These are phyloP conservation scores for Diachrysia chrysitis DNA, from an alignment of 2,888 invertebrate genomes.

Conservation along the genomic window DNA sequence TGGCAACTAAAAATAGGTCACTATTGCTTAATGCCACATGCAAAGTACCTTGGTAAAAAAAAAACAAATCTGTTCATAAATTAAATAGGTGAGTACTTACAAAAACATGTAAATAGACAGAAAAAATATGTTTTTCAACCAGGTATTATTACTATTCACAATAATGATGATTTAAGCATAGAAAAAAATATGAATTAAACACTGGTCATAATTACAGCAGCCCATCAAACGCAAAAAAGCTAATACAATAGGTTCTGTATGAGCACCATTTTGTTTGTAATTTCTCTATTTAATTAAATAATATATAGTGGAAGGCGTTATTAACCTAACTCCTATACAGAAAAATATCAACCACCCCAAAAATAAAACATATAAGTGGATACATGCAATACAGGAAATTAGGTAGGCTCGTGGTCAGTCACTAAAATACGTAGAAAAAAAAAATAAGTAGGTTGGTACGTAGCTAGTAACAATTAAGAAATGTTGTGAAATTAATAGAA, in stretches of 20 bases:
- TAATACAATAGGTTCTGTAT: neutral
- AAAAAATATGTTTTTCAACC: neutral
- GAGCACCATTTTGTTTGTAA: neutral
- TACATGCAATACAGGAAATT: constrained; percentile 51
- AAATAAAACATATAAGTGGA: constrained; percentile 18
- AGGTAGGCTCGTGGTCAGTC: constrained; percentile 42
- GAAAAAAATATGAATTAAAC: neutral
- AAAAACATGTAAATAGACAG: neutral
- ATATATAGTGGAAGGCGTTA: constrained; percentile 10
- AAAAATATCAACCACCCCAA: constrained; percentile 7
- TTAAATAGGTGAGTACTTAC: neutral
- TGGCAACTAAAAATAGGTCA: neutral
- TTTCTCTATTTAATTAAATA: neutral
- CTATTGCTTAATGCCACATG: neutral
- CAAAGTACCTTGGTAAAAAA: neutral
- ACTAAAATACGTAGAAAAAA: constrained; percentile 31
- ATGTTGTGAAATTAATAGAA: constrained; percentile 31
- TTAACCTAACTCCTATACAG: neutral
- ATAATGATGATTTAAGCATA: neutral
- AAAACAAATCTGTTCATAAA: neutral
- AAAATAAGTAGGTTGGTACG: constrained; percentile 35
- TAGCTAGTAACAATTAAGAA: constrained; percentile 17
- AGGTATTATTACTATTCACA: neutral
- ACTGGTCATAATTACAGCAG: neutral
- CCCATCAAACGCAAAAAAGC: neutral